Evolutionary conservation across 2,113 vertebrate species (phyloP), one percentile per base, ranked within the genome.

Genomic region (Cacatua alba): DNA sequence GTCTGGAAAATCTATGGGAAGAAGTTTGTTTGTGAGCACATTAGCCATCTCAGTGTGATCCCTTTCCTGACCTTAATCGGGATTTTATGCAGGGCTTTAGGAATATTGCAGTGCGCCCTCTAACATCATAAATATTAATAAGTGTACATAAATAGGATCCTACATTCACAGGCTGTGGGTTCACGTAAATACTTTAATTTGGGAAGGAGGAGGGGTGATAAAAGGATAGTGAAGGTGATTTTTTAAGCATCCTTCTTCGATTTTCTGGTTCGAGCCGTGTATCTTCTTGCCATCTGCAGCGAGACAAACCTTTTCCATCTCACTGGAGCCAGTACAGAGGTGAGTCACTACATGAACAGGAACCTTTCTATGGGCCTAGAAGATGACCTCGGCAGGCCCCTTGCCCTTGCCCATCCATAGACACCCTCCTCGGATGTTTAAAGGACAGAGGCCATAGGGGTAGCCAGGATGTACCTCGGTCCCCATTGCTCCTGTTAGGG

Each of bases 121-220:
- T 91, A 94, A 95, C 88, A 91, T 64, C 74, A 95, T 94, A 92
- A 81, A 95, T 95, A 97, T 92, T 95, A 94, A 97, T 94, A 89
- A 91, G 89, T 94, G 86, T 95, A 96, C 93, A 94, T 52, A 97
- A 96, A 96, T 91, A 91, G 88, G 86, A 86, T 88, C 80, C 72
- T 82, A 71, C 68, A 95, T 88, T 88, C 84, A 90, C 84, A 91
- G 86, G 91, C 86, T 96, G 41, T 55, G 74, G 59, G 92, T 92
- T 94, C 74, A 82, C 1, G 68, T 86, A 90, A 96, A 93, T 97
- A 90, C 86, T 88, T 90, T 91, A 90, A 94, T 90, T 95, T 82
- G 63, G 81, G 86, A 72, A 94, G 72, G 62, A 90, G 77, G 23
- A 63, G 55, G 52, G 53, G 44, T 87, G 77, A 82, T 71, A 90